These are phyloP conservation scores for Acleris sparsana DNA, from an alignment of 2,888 invertebrate genomes.

Conservation along the genomic window DNA sequence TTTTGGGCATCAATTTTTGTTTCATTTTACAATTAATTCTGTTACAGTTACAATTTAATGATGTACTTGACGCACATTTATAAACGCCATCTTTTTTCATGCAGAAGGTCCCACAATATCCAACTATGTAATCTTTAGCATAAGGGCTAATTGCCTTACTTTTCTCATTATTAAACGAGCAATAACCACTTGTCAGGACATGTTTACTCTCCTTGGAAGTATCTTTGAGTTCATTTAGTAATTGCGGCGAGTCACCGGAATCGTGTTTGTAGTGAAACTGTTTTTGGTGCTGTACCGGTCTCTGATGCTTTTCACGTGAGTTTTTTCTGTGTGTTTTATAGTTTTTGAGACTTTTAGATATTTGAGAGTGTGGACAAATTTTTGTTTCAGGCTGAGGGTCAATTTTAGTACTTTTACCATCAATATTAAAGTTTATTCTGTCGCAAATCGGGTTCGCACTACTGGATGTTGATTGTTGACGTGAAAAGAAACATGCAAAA, in stretches of 20 bases:
- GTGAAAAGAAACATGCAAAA: constrained; percentile 2
- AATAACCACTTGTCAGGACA: background rate
- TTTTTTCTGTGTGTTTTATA: background rate
- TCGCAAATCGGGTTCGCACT: background rate
- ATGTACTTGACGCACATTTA: no score
- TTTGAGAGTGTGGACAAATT: background rate
- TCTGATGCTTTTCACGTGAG: background rate
- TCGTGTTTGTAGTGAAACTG: background rate
- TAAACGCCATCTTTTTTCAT: no score
- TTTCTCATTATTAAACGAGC: background rate
- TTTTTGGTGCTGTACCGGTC: background rate
- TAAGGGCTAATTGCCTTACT: background rate
- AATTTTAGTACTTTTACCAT: background rate
- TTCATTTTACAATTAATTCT: no score
- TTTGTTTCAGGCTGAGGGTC: background rate
- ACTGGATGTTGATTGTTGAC: background rate
- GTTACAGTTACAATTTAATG: no score
- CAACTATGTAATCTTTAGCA: constrained; percentile 5
- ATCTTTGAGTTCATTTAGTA: background rate
- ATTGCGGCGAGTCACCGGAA: background rate
- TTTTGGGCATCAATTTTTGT: no score
- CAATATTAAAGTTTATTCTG: background rate
- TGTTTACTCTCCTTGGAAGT: background rate
- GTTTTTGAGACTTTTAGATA: background rate
- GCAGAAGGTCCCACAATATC: background rate